Conservation (phyloP, 2,888 invertebrate genomes). For the Epinotia bilunana region DNA sequence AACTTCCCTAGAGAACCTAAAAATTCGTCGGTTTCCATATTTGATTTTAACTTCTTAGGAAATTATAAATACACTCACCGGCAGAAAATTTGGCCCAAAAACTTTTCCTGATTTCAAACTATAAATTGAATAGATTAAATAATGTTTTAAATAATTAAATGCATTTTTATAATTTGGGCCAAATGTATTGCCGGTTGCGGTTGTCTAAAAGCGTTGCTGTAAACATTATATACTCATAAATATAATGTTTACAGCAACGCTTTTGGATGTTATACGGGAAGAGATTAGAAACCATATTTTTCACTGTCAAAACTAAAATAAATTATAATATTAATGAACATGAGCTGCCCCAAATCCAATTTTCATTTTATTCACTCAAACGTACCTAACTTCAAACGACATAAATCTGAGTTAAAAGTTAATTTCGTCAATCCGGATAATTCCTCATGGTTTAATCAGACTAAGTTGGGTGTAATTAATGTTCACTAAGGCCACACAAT, state of each 20-base stretch:
- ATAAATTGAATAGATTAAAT: too few relatives aligned
- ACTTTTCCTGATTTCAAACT: too few relatives aligned
- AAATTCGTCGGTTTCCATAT: too few relatives aligned
- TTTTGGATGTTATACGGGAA: neutral
- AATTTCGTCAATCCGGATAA: conserved; percentile 84
- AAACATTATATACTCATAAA: too few relatives aligned
- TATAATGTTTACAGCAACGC: neutral
- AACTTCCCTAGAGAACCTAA: too few relatives aligned
- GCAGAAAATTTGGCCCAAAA: too few relatives aligned
- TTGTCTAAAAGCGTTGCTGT: too few relatives aligned
- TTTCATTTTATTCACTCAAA: conserved; percentile 48
- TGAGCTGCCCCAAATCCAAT: conserved; percentile 27
- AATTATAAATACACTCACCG: too few relatives aligned
- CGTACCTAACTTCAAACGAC: conserved; percentile 60
- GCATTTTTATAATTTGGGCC: too few relatives aligned
- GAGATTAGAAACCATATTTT: neutral
- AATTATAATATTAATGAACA: conserved; percentile 11
- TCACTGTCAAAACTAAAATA: neutral
- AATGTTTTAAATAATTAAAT: too few relatives aligned
- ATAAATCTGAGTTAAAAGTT: conserved; percentile 84
- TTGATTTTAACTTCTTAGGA: too few relatives aligned
- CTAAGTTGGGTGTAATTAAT: conserved; percentile 84
- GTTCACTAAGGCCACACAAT: conserved; percentile 83
- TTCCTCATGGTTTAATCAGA: conserved; percentile 84
- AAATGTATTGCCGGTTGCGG: too few relatives aligned